phyloP scores from a whole-genome alignment of 2,113 vertebrate genomes.

The Candoia aspera region DNA sequence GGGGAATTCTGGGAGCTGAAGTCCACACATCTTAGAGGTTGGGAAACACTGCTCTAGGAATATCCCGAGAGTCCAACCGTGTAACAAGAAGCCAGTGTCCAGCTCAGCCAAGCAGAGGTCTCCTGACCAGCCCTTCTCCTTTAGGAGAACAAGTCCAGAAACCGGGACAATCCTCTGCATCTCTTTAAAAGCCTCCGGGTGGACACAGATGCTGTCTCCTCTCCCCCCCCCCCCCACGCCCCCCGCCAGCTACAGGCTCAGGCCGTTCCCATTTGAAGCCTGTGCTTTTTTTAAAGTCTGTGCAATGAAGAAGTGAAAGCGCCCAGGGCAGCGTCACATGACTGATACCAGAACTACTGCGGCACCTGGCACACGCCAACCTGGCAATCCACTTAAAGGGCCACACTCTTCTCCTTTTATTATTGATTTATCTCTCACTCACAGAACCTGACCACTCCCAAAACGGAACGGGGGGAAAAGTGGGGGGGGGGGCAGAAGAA shows the following conservation, averaged over 20 bases:
- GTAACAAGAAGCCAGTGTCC: background rate
- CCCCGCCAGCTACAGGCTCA: background rate
- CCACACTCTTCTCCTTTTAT: background rate
- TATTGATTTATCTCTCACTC: background rate
- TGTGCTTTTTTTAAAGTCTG: conserved; percentile 59
- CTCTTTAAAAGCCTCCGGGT: conserved; percentile 45
- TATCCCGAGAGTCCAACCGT: background rate
- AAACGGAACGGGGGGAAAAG: background rate
- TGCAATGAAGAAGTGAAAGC: conserved; percentile 52
- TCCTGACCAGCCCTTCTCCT: too few species aligned
- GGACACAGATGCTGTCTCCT: conserved; percentile 32
- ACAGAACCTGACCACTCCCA: background rate
- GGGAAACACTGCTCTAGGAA: background rate
- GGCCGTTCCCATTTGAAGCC: background rate
- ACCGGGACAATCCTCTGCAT: conserved; percentile 39
- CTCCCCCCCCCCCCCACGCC: background rate
- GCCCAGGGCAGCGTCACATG: conserved; percentile 49
- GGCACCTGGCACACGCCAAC: conserved; percentile 18
- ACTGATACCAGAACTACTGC: conserved; percentile 41
- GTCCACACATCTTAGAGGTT: background rate
- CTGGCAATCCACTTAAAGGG: conserved; percentile 28
- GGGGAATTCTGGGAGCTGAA: too few species aligned
- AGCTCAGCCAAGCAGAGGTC: background rate
- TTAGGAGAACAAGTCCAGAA: background rate
- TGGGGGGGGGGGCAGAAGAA: too few species aligned